These are phyloP conservation scores for Ophioninae sp. DNA, from an alignment of 2,888 invertebrate species.

Conservation along the genomic window DNA sequence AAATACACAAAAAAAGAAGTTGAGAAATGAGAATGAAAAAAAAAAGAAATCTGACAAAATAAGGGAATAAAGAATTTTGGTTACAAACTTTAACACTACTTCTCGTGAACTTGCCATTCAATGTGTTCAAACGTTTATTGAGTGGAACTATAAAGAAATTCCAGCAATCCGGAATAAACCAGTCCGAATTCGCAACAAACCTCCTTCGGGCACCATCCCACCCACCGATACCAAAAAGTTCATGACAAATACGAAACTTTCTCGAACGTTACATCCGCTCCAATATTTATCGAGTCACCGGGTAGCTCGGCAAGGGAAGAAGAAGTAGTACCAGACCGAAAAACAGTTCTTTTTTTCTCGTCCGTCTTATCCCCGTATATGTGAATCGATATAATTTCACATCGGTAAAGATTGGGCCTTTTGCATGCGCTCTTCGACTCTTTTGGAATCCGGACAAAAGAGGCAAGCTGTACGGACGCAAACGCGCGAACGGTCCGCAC, in stretches of 20 bases:
- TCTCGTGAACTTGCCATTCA: no score
- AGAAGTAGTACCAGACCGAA: constrained; percentile 3
- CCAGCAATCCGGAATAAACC: not conserved
- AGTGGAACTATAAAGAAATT: no score
- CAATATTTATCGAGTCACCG: constrained; percentile 3
- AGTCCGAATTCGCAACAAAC: not conserved
- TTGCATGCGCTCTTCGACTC: constrained; percentile 10
- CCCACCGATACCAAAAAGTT: not conserved
- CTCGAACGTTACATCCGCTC: constrained; percentile 31
- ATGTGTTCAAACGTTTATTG: no score
- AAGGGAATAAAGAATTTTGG: no score
- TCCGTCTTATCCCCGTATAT: constrained; percentile 6
- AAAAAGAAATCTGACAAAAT: no score
- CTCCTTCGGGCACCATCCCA: not conserved
- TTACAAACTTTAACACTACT: no score
- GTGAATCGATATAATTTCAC: constrained; percentile 22
- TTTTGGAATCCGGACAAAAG: constrained; percentile 39
- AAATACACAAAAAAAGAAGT: no score
- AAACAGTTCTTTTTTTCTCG: not conserved
- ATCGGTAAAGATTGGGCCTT: constrained; percentile 20
- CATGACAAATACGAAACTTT: constrained; percentile 20
- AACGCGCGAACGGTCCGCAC: not conserved
- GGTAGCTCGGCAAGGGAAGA: constrained; percentile 4
- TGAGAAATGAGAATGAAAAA: no score
- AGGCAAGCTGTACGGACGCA: constrained; percentile 50